These are phyloP conservation scores for Dromius quadrimaculatus DNA, from an alignment of 2,888 invertebrate species.

Conservation along the genomic window DNA sequence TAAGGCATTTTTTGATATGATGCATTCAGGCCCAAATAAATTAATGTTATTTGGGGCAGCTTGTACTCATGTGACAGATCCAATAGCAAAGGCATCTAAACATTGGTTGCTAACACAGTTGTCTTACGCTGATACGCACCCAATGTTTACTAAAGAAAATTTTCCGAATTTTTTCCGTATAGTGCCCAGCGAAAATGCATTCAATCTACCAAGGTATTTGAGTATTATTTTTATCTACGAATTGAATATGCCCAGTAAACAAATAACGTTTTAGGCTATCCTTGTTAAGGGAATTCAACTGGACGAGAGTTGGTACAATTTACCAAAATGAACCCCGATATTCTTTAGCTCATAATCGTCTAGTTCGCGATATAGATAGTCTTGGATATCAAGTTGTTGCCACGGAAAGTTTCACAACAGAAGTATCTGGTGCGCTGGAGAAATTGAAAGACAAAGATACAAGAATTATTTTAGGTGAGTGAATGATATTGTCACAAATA, in stretches of 20 bases:
- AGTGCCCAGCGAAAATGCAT: constrained; percentile 96
- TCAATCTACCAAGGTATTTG: constrained; percentile 91
- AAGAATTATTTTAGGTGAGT: constrained; percentile 92
- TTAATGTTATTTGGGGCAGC: constrained; percentile 97
- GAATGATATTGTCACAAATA: too few species aligned
- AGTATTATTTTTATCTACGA: too few species aligned
- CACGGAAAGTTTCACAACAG: constrained; percentile 92
- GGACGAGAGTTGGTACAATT: constrained; percentile 97
- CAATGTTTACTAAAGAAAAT: constrained; percentile 93
- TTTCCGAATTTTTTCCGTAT: constrained; percentile 98
- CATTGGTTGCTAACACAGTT: constrained; percentile 97
- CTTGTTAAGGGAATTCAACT: constrained; percentile 91
- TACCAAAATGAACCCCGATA: constrained; percentile 97
- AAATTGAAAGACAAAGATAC: constrained; percentile 92
- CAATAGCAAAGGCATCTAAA: constrained; percentile 95
- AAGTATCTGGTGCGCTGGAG: constrained; percentile 82
- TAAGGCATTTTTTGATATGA: constrained; percentile 96
- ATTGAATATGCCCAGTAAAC: too few species aligned
- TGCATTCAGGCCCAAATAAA: constrained; percentile 92
- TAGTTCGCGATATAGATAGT: constrained; percentile 87
- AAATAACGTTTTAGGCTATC: too few species aligned
- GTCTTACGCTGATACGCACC: constrained; percentile 97
- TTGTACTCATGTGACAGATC: constrained; percentile 96
- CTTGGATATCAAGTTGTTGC: constrained; percentile 84
- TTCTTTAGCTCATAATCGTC: constrained; percentile 80